Evolutionary conservation across 2,888 invertebrate genomes (phyloP).

Genomic region (Netelia virgata): DNA sequence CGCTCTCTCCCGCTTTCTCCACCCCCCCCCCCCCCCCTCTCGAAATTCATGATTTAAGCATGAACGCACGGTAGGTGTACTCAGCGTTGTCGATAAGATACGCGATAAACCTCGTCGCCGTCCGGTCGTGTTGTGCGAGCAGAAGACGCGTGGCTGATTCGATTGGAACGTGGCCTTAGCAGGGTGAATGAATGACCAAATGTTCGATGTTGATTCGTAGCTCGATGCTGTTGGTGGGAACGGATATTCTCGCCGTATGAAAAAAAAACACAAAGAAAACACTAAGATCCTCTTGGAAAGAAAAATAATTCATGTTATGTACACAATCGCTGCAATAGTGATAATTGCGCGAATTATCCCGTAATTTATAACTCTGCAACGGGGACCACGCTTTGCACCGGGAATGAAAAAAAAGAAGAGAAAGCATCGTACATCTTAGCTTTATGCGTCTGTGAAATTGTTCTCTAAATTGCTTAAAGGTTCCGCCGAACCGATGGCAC

Average conservation of each 20-base stretch:
- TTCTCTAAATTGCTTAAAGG: constrained; percentile 42
- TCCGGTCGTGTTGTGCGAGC: constrained; percentile 24
- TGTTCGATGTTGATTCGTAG: constrained; percentile 60
- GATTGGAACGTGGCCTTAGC: constrained; percentile 27
- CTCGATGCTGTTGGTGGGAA: constrained; percentile 17
- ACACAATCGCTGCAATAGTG: constrained; percentile 9
- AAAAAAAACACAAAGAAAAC: not conserved
- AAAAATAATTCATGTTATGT: constrained; percentile 20
- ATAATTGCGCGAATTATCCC: constrained; percentile 6
- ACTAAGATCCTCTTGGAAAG: not conserved
- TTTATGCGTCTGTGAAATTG: constrained; percentile 17
- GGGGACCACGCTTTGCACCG: constrained; percentile 19
- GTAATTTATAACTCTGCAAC: constrained; percentile 9
- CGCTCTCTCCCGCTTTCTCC: no score
- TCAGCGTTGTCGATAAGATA: constrained; percentile 18
- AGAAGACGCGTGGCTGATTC: constrained; percentile 24
- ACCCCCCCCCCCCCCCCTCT: not conserved
- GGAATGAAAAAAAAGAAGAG: not conserved
- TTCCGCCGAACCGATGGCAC: not conserved
- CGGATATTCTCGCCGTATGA: not conserved
- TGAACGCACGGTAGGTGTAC: not conserved
- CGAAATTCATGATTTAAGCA: constrained; percentile 32
- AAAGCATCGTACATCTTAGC: not conserved
- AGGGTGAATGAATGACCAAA: constrained; percentile 35
- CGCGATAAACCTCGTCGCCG: constrained; percentile 27